phyloP scores from a whole-genome alignment of 2,888 invertebrate species.

The Alloplasta piceator region DNA sequence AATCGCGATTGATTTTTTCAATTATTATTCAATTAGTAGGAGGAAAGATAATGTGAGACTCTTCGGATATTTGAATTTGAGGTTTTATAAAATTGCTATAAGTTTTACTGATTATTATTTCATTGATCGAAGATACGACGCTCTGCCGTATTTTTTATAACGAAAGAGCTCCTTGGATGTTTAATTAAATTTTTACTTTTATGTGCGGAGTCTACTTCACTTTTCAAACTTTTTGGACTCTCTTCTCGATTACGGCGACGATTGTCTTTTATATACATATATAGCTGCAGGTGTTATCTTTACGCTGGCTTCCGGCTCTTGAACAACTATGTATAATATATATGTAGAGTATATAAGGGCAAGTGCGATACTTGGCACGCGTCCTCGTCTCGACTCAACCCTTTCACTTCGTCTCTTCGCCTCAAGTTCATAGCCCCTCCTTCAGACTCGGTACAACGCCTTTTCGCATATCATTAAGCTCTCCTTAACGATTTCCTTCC shows the following conservation, averaged over 20 bases:
- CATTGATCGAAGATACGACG: no score
- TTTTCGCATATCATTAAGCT: conserved; percentile 47
- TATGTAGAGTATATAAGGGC: not conserved
- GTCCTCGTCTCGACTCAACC: conserved; percentile 20
- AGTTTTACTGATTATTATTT: conserved; percentile 17
- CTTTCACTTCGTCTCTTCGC: conserved; percentile 51
- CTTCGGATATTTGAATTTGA: not conserved
- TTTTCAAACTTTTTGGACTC: conserved; percentile 8
- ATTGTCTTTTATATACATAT: not conserved
- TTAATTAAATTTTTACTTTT: not conserved
- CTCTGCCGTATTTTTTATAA: no score
- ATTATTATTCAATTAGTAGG: no score
- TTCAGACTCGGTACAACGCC: conserved; percentile 40
- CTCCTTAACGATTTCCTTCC: no score
- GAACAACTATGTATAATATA: no score
- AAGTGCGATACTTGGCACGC: conserved; percentile 52
- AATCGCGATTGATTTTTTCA: no score
- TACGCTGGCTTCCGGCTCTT: conserved; percentile 1
- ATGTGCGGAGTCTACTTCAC: not conserved
- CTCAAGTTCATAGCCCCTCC: conserved; percentile 45
- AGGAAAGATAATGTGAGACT: no score
- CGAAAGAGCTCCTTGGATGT: not conserved
- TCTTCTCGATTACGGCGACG: conserved; percentile 14
- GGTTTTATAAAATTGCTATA: not conserved
- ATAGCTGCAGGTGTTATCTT: conserved; percentile 24